Base-by-base conservation (phyloP, 2,888 invertebrate species). In the Cataglyphis rosenhaueri region DNA sequence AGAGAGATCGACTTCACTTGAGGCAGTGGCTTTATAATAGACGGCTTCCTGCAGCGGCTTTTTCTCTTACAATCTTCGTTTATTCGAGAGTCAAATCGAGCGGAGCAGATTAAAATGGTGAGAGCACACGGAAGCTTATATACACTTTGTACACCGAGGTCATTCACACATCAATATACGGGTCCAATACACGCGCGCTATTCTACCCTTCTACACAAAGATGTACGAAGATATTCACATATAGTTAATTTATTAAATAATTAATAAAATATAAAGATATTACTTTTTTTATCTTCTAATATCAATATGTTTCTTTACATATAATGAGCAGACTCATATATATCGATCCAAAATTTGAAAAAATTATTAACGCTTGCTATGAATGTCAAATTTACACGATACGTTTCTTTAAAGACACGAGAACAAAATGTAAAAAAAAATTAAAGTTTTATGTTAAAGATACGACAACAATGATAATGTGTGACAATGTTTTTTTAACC, bases 31-130 rank as follows among this genome's bases (percentile, higher is more conserved):
- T 81, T 74, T 74, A 57, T 74, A 73, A 73, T 75, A 76, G 75
- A 62, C 25, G 12, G 81, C 35, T 74, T 81, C 81, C 75, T 64
- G 59, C 61, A 66, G 70, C 81, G 73, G 79, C 59, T 82, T 82
- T 82, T 79, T 66, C 82, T 64, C 68, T 68, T 68, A 66, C 38
- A 59, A 48, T n/a, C 71, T 81, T 64, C 83, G 81, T 71, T 83
- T 81, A 71, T 81, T 71, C 70, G 64, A 71, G 81, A 81, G 59
- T 55, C 66, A 83, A 83, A 64, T 81, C 81, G 35, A 71, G 81
- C 65, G 81, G 35, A 70, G 66, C 64, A 70, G 35, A 83, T 81
- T 83, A 81, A 83, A 83, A 83, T 71, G 62, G 65, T 66, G 81
- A 55, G 57, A 81, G 62, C 83, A 65, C 71, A 73, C 68, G 61